Evolutionary conservation across 2,888 invertebrate genomes (phyloP).

Genomic region (Pyrocoelia pectoralis): DNA sequence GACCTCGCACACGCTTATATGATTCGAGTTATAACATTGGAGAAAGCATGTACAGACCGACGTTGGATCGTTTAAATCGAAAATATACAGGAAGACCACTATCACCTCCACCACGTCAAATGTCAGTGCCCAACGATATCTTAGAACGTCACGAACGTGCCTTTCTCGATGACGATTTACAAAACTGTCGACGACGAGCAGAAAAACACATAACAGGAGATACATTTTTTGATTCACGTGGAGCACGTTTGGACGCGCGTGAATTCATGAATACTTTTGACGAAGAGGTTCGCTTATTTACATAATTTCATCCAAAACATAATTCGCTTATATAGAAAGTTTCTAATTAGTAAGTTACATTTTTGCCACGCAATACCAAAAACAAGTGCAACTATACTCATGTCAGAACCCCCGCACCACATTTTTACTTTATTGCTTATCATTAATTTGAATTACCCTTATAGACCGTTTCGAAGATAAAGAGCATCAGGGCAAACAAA

Average conservation of each 20-base stretch:
- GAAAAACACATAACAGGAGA: constrained; percentile 64
- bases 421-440: not conserved
- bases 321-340: constrained; percentile 14
- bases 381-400: constrained; percentile 12
- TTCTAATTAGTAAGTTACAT: constrained; percentile 22
- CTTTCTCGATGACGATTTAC: constrained; percentile 63
- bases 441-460: constrained; percentile 30
- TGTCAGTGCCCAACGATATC: constrained; percentile 48
- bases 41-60: constrained; percentile 82
- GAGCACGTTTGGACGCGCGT: constrained; percentile 61
- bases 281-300: constrained; percentile 58
- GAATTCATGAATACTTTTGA: constrained; percentile 60
- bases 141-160: constrained; percentile 60
- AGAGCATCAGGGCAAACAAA: constrained; percentile 68
- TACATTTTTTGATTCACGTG: constrained; percentile 71
- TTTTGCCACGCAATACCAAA: constrained; percentile 14
- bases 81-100: constrained; percentile 68
- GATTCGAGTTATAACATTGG: constrained; percentile 87
- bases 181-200: constrained; percentile 63
- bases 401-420: constrained; percentile 10
- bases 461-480: constrained; percentile 68
- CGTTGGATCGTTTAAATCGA: constrained; percentile 77
- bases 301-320: not conserved
- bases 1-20: constrained; percentile 83
- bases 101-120: constrained; percentile 49